A percentile compares a stretch with the other conserved stretches of the same genome.
Conservation (phyloP, 2,113 vertebrate species). For the Onychostoma macrolepis region DNA sequence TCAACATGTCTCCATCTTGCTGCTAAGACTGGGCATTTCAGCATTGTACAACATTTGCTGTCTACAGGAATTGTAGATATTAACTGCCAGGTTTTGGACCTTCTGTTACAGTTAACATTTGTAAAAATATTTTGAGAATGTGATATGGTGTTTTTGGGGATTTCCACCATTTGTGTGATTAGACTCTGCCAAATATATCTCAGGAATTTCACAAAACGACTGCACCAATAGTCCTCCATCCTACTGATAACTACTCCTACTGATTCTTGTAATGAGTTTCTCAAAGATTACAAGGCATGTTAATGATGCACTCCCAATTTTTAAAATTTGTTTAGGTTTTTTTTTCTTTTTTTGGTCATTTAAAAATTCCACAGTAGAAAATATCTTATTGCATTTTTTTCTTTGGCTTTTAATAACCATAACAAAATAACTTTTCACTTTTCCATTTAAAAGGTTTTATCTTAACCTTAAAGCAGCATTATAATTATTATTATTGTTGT, state of each 20-base stretch:
- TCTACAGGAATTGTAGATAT: constrained; percentile 86
- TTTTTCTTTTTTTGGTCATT: not conserved
- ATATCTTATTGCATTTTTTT: not conserved
- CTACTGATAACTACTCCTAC: not conserved
- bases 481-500: too few relatives aligned
- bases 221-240: not conserved
- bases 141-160: not conserved
- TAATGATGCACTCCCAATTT: not conserved
- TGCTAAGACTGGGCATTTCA: constrained; percentile 94
- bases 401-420: not conserved
- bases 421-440: not conserved
- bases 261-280: not conserved
- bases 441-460: not conserved
- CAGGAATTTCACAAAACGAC: not conserved
- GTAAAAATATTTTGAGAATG: not conserved
- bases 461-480: not conserved
- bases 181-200: not conserved
- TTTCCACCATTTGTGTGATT: not conserved
- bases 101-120: not conserved
- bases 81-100: constrained; percentile 88
- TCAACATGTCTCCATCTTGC: constrained; percentile 96
- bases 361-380: not conserved
- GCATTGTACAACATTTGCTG: constrained; percentile 88
- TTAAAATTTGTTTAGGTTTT: too few relatives aligned
- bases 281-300: not conserved